Base-by-base conservation (phyloP, 1,140 invertebrate genomes). In the Tetramorium simillimum region DNA sequence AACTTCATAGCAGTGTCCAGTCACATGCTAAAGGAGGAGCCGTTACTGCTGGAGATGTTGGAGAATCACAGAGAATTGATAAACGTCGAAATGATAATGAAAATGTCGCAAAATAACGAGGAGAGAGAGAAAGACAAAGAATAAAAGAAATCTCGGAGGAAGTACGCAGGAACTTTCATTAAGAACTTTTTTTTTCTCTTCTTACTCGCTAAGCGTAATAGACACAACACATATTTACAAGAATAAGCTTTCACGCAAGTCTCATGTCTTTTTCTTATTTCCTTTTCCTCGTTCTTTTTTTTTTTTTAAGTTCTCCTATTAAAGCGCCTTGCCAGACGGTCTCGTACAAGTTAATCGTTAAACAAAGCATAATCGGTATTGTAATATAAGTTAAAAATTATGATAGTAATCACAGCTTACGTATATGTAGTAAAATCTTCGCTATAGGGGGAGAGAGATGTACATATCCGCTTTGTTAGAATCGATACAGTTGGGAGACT, bases 341-440 rank as follows among this genome's bases (percentile, higher is more conserved):
- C 84, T 58, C 85, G 37, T 86, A 65, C 84, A 75, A 82, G 65
- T 88, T 69, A 89, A 10, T 89, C 56, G 73, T 91, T 91, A 89
- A 91, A 92, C 89, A 92, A 91, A 92, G 82, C 87, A 69, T 87
- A 81, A 87, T 86, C 49, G 24, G 40, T 91, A 80, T 78, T 92
- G 73, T 89, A 65, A 87, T 91, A 90, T 86, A 87, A 91, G 85
- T 90, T 91, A 86, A 91, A 90, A 89, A 89, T 89, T 89, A 90
- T 84, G 81, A 89, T 89, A 89, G 84, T 82, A 92, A 92, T 92
- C 92, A 92, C 92, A 92, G 91, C 86, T 92, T 92, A 90, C 81
- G 84, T 72, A 51, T 60, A 37, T 86, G 77, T 77, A 84, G 60
- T 87, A 91, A 85, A 89, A 82, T 86, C 75, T 77, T 78, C 76